Evolutionary conservation across 2,797 vertebrate genomes (phyloP).

Genomic region (Enteromius treurensis): DNA sequence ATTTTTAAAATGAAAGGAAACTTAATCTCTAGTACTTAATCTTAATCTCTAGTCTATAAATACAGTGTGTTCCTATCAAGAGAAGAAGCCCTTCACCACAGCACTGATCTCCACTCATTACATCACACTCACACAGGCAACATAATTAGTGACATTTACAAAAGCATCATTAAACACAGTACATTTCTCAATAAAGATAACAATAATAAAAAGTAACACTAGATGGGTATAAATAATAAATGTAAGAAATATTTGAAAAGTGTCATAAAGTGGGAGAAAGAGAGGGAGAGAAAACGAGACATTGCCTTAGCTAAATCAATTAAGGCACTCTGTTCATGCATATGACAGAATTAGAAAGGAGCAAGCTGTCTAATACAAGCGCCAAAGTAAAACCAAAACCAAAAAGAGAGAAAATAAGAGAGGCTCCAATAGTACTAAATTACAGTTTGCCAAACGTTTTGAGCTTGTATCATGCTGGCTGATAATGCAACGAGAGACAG

Average conservation of each 20-base stretch:
- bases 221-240: neutral
- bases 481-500: neutral
- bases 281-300: neutral
- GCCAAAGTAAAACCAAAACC: neutral
- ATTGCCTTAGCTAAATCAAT: conserved; percentile 25
- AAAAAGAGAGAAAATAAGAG: neutral
- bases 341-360: conserved; percentile 6
- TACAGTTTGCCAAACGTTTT: neutral
- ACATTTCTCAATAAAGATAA: conserved; percentile 2
- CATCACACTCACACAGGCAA: conserved; percentile 71
- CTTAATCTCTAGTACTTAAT: neutral
- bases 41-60: neutral
- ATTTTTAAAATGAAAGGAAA: conserved; percentile 14
- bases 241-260: conserved; percentile 18
- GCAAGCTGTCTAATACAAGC: neutral
- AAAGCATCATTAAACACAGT: conserved; percentile 30
- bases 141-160: conserved; percentile 71
- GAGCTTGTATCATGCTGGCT: conserved; percentile 10
- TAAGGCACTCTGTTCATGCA: conserved; percentile 50
- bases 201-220: neutral
- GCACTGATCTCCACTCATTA: conserved; percentile 69
- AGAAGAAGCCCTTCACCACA: conserved; percentile 62
- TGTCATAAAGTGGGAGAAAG: neutral
- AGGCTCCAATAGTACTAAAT: neutral
- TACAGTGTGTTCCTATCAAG: conserved; percentile 9